Evolutionary conservation across 2,113 vertebrate genomes (phyloP), one percentile per base, ranked within the genome.

Genomic region (Loxodonta africana): DNA sequence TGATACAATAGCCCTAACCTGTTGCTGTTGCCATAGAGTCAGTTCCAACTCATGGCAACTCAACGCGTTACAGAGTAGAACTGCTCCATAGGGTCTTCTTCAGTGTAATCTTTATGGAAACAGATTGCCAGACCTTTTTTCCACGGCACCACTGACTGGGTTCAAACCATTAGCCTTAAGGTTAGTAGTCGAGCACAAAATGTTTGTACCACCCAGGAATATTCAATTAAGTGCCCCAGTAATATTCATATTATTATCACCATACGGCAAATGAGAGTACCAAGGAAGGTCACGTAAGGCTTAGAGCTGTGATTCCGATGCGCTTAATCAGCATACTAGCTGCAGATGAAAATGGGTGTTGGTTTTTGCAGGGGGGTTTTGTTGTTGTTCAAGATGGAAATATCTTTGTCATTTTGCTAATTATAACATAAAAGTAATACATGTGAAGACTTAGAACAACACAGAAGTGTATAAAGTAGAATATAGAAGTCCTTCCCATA

Each of bases 401-500:
- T 65, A 81, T 25, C 63, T 90, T 90, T 37, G 60, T 94, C 73
- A 73, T 94, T 74, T 71, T 48, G 65, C 81, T 78, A 82, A 71
- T 44, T 96, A 83, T 86, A 65, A 81, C 95, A 83, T 86, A 65
- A 81, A 95, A 25, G 30, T 86, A 90, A 53, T 74, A 63, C 20
- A n/a, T 41, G 11, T 60, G 44, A 90, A 97, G 11, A 81, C 87
- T 23, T 82, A 57, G 94, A 82, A 81, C n/a, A 80, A 77, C 37
- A 69, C 48, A 33, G 17, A 92, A 73, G 37, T 28, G 1, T 48
- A 28, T 26, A 57, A 73, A 82, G 60, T 76, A 85, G 53, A 57
- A 57, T 78, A 63, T 18, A 46, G 44, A 96, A 15, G n/a, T 48
- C 44, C 5, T 91, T 92, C 5, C 44, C 12, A n/a, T 41, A 48